Conservation (phyloP, 2,797 vertebrate species). For the Aphelocoma californica region DNA sequence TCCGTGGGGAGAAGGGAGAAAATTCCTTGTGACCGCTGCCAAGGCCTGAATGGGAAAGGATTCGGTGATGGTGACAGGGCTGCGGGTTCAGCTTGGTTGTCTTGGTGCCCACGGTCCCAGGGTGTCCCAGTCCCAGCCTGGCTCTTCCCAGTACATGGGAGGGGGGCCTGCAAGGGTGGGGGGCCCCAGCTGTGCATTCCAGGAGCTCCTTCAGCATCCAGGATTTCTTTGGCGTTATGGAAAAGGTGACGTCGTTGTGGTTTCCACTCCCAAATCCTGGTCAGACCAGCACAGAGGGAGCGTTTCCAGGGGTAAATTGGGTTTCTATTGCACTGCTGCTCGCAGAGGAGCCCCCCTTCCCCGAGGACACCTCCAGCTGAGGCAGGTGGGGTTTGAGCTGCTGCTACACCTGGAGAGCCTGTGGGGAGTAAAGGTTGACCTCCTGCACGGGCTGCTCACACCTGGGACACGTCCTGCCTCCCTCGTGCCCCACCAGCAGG, state of each 20-base stretch:
- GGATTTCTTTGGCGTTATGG: neutral
- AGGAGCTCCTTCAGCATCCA: neutral
- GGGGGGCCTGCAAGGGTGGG: neutral
- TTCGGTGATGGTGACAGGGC: neutral
- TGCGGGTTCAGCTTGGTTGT: neutral
- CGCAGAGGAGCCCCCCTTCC: neutral
- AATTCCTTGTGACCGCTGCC: neutral
- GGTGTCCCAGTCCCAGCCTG: neutral
- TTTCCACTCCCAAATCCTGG: neutral
- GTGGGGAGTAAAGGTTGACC: neutral
- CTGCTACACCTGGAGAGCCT: neutral
- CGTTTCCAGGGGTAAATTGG: neutral
- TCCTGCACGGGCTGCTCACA: neutral
- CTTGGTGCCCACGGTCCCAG: neutral
- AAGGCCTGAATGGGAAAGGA: neutral
- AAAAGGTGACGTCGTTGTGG: neutral
- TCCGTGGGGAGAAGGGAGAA: neutral
- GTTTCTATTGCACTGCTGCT: neutral
- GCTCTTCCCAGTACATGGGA: neutral
- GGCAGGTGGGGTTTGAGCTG: neutral
- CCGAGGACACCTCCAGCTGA: fast-evolving
- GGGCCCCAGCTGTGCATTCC: neutral
- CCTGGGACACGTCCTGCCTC: neutral
- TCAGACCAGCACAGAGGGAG: neutral
- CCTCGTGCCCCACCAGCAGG: neutral